Evolutionary conservation across 2,888 invertebrate species (phyloP).

Genomic region (Pharmacophagus antenor): DNA sequence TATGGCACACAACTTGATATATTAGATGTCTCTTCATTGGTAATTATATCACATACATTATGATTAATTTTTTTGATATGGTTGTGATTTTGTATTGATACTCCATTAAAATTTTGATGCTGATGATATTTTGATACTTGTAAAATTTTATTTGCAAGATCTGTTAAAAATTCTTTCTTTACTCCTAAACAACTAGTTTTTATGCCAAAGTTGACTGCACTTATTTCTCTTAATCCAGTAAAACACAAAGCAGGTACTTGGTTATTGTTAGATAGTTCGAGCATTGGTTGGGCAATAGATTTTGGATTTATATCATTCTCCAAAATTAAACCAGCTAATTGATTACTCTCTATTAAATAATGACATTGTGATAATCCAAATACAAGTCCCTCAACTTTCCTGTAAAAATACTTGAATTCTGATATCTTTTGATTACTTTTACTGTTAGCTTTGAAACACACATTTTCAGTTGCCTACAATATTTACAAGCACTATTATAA

Average conservation of each 20-base stretch:
- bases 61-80: conserved; percentile 21
- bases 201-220: conserved; percentile 59
- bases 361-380: conserved; percentile 67
- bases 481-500: no score
- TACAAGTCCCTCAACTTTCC: conserved; percentile 59
- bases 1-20: conserved; percentile 44
- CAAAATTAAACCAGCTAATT: conserved; percentile 62
- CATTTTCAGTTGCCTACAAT: background rate
- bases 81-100: conserved; percentile 8
- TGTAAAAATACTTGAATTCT: conserved; percentile 41
- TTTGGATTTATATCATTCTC: conserved; percentile 65
- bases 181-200: conserved; percentile 67
- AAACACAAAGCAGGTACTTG: conserved; percentile 63
- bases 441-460: no score
- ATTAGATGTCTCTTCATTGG: conserved; percentile 28
- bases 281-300: conserved; percentile 63
- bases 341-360: conserved; percentile 42
- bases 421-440: no score
- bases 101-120: conserved; percentile 14
- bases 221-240: conserved; percentile 51
- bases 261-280: conserved; percentile 53
- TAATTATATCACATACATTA: conserved; percentile 29
- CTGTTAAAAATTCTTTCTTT: conserved; percentile 44
- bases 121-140: conserved; percentile 46
- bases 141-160: conserved; percentile 43